Evolutionary conservation across 2,113 vertebrate genomes (phyloP).

Genomic region (Pluvialis apricaria): DNA sequence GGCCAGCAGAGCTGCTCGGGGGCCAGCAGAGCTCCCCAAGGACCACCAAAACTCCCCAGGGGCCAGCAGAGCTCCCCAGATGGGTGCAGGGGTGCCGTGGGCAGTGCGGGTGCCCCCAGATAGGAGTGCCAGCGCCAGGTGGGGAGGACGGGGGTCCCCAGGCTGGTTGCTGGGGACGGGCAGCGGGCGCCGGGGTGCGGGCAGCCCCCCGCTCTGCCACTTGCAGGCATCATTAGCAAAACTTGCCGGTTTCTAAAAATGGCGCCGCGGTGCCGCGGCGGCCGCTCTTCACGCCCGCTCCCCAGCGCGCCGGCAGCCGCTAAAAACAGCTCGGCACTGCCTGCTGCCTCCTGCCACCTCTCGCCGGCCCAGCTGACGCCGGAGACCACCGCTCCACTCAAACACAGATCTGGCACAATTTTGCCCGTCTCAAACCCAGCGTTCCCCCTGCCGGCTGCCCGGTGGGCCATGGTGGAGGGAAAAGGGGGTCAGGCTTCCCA

Average conservation of each 20-base stretch:
- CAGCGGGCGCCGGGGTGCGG: not conserved
- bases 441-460: fast-evolving
- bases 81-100: not conserved
- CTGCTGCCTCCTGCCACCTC: not conserved
- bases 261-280: not conserved
- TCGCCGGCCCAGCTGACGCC: not conserved
- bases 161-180: not conserved
- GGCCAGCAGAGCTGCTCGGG: not conserved
- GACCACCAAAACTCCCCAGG: not conserved
- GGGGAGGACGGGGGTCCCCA: not conserved
- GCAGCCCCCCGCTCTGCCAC: not conserved
- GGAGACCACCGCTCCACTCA: not conserved
- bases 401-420: not conserved
- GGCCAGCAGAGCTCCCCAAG: not conserved
- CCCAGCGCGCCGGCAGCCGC: not conserved
- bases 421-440: fast-evolving
- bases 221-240: not conserved
- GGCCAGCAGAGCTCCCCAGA: not conserved
- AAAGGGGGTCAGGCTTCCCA: not conserved
- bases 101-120: not conserved
- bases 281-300: conserved; percentile 10
- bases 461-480: fast-evolving
- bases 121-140: fast-evolving
- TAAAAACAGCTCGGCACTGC: conserved; percentile 42
- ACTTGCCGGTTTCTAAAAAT: conserved; percentile 8